Base-by-base conservation (phyloP, 92 coral and sea anemone species). In the Anthopleura xanthogrammica region DNA sequence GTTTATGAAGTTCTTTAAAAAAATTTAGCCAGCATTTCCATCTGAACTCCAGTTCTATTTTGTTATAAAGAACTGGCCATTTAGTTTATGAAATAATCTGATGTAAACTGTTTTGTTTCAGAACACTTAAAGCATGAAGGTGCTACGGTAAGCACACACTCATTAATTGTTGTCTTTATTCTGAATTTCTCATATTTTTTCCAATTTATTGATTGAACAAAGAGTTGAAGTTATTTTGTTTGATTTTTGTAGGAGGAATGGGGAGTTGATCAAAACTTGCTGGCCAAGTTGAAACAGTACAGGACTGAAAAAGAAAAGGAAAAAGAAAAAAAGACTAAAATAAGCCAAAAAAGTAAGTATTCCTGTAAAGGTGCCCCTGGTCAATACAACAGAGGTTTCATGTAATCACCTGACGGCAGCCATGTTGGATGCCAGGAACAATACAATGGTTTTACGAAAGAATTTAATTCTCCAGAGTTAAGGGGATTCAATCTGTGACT, bases 231-330 rank as follows among this genome's bases (percentile, higher is more conserved):
- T 68, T 11, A 29, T 68, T 65, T 77, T 77, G 41, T 7, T 20
- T 77, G 5, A 11, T 77, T 36, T 13, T 64, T 86, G 50, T 81
- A 97, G 99, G 94, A 97, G 80, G 99, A 97, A 42, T 97, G 99
- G 99, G 99, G 97, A 42, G 98, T 97, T 46, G 98, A 97, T 77
- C 92, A 88, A 57, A 86, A 83, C 83, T 81, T 93, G 89, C 89
- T 97, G 85, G 95, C 99, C 87, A 97, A 94, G 92, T 86, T 97
- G 58, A 97, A 97, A 74, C 99, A 97, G 88, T 97, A 97, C 80
- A 92, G 92, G 81, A 88, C 90, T 60, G 94, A 91, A 80, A 89
- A 90, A 71, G 95, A 97, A 83, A 86, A 81, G 52, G 84, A 81
- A 83, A 91, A 91, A 77, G 94, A 91, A 80, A 89, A 90, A 78